phyloP scores from a whole-genome alignment of 2,888 invertebrate genomes.

The Cylloceria caligata region DNA sequence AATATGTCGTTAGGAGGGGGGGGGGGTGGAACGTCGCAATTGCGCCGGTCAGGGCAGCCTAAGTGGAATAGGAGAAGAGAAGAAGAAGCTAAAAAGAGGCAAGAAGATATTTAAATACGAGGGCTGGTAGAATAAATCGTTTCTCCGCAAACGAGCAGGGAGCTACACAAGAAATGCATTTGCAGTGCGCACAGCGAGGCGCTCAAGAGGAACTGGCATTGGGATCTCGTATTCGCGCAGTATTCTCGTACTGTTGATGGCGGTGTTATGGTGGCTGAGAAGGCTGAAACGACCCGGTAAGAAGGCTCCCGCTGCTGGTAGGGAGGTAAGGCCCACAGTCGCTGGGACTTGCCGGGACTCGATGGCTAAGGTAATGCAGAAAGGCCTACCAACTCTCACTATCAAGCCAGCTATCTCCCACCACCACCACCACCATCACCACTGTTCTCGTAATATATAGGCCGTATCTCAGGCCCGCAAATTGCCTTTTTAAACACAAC shows the following conservation, averaged over 20 bases:
- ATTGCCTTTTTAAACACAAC: constrained; percentile 84
- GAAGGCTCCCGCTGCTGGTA: constrained; percentile 35
- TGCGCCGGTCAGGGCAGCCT: constrained; percentile 54
- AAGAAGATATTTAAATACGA: constrained; percentile 82
- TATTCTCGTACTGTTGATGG: constrained; percentile 63
- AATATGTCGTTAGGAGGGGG: constrained; percentile 51
- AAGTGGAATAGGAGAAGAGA: constrained; percentile 67
- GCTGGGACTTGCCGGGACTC: constrained; percentile 52
- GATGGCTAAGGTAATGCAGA: constrained; percentile 59
- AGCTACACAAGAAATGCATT: constrained; percentile 84
- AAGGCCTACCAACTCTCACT: constrained; percentile 71
- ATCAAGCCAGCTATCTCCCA: constrained; percentile 82
- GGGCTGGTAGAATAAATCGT: constrained; percentile 80
- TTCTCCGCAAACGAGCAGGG: constrained; percentile 80
- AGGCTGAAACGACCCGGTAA: constrained; percentile 55
- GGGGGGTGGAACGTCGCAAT: constrained; percentile 56
- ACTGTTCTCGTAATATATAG: constrained; percentile 81
- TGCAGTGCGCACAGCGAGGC: constrained; percentile 73
- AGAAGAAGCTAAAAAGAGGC: constrained; percentile 60
- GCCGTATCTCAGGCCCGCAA: constrained; percentile 83
- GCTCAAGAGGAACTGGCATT: constrained; percentile 52
- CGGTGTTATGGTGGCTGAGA: constrained; percentile 58
- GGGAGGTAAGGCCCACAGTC: constrained; percentile 57
- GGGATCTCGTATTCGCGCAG: constrained; percentile 58
- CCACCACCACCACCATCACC: constrained; percentile 69